A percentile compares a stretch with the other conserved stretches of the same genome.
These are phyloP conservation scores for Myotis planiceps DNA, from an alignment of 2,797 vertebrate species.

Conservation along the genomic window DNA sequence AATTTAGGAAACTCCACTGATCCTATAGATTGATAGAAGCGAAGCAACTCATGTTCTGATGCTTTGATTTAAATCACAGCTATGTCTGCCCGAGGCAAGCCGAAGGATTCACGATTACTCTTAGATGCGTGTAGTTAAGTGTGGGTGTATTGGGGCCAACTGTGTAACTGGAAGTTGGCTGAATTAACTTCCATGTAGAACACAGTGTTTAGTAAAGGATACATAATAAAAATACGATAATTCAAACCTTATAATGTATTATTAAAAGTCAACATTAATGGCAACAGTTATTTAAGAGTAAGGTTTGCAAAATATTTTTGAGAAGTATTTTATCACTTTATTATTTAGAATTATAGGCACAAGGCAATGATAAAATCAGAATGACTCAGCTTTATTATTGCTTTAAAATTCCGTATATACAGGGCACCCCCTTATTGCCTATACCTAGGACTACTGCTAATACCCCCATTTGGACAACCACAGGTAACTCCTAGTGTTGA, in stretches of 20 bases:
- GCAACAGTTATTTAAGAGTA: not conserved
- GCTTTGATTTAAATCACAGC: not conserved
- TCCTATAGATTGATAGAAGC: not conserved
- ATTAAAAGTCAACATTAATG: not conserved
- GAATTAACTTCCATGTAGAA: constrained; percentile 24
- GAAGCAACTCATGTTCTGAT: not conserved
- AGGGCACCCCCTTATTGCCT: not conserved
- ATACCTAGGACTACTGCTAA: not conserved
- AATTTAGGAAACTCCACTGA: not conserved
- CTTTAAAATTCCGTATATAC: not conserved
- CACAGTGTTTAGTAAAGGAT: constrained; percentile 4
- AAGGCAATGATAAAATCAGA: constrained; percentile 3
- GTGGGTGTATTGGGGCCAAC: not conserved
- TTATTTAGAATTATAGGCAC: constrained; percentile 25
- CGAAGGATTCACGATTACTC: not conserved
- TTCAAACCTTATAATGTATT: constrained; percentile 35
- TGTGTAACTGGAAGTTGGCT: not conserved
- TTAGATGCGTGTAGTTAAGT: not conserved
- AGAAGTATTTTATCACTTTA: constrained; percentile 16
- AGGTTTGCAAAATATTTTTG: not conserved
- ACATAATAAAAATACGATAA: constrained; percentile 20
- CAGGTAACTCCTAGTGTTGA: not conserved
- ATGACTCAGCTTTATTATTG: not conserved
- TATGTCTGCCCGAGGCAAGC: not conserved
- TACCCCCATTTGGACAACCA: not conserved